Base-by-base conservation (phyloP, 2,113 vertebrate genomes). In the Tenrec ecaudatus region DNA sequence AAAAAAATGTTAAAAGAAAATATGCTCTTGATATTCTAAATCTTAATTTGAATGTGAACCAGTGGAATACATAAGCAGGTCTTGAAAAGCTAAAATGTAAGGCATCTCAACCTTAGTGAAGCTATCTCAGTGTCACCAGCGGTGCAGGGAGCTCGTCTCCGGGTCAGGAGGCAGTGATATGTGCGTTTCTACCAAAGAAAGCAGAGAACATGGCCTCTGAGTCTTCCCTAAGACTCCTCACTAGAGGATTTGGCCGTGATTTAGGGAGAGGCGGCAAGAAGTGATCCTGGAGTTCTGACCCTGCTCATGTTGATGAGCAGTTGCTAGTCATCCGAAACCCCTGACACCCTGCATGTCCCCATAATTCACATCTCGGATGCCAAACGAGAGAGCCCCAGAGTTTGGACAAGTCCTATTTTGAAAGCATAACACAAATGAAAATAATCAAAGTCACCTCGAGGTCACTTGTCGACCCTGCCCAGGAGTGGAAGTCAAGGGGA, bases 121-220 rank as follows among this genome's bases (percentile, higher is more conserved):
- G 66, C 57, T 95, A 31, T 78, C 36, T 86, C 80, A 96, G 64
- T 89, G 88, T 66, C 89, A 82, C 82, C 94, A 97, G 81, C 94
- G 97, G 94, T 96, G 96, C 97, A 94, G 96, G 92, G 81, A 95
- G 40, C 2, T 86, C 86, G 91, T 95, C 90, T 95, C 79, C 75
- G 91, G 69, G 92, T 96, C 69, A 96, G 94, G 95, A 47, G 47
- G 71, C 87, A 96, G 88, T 93, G 96, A 95, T 82, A 31, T 96
- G 43, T 60, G 15, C 15, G 58, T 16, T 97, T 96, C 97, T 97
- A 96, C 73, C 93, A 96, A 97, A 96, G 91, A 96, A 97, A 97
- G 82, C 66, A 92, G 93, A 95, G 92, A 96, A 96, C 87, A 96
- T 93, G 96, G 94, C 90, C 94, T 97, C 96, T 47, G n/a, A n/a